phyloP scores from a whole-genome alignment of 2,797 vertebrate genomes.

The Alauda arvensis region DNA sequence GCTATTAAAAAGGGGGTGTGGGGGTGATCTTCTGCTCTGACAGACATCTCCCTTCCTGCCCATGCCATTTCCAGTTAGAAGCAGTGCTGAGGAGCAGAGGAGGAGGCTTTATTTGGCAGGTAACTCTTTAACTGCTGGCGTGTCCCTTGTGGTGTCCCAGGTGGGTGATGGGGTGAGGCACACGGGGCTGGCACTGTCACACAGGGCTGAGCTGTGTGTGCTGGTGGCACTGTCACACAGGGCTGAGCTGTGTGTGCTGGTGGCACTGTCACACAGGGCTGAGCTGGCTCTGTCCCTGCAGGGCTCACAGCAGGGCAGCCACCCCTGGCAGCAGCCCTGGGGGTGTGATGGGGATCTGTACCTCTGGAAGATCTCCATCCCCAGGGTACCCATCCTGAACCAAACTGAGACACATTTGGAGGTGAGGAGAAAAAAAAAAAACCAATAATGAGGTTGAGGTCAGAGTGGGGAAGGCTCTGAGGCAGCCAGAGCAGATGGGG shows the following conservation, averaged over 20 bases:
- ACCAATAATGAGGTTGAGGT: background rate
- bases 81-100: background rate
- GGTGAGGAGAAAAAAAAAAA: fast-evolving
- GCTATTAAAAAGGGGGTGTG: background rate
- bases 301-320: background rate
- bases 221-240: no score
- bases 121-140: background rate
- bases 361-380: background rate
- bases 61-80: background rate
- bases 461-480: background rate
- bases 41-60: background rate
- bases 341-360: background rate
- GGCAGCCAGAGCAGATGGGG: background rate
- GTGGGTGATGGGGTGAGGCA: background rate
- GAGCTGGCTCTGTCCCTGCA: background rate
- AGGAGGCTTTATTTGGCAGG: background rate
- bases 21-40: background rate
- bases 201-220: no score
- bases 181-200: background rate
- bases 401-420: background rate
- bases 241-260: no score
- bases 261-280: no score
- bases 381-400: no score
- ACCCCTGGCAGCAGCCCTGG: background rate
- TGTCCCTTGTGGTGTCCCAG: fast-evolving